Percentiles rank a stretch among this genome's conserved stretches.
Evolutionary conservation across 2,797 vertebrate species (phyloP).

Genomic region (Chrosomus eos): DNA sequence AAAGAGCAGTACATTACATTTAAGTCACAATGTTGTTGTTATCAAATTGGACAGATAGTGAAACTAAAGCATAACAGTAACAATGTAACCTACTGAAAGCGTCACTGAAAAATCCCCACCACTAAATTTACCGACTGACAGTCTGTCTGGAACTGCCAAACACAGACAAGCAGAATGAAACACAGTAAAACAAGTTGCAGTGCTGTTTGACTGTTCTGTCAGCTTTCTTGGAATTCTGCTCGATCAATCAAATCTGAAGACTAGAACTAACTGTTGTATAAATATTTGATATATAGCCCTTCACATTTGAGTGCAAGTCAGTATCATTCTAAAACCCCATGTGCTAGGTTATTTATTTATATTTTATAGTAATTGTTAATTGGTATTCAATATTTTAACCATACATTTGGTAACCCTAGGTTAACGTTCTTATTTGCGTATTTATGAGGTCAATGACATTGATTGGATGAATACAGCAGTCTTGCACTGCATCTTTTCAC

Average conservation of each 20-base stretch:
- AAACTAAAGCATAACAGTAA: background rate
- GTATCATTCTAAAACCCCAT: background rate
- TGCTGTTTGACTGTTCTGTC: background rate
- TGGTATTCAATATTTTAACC: background rate
- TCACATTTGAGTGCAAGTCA: background rate
- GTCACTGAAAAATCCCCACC: background rate
- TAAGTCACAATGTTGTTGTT: background rate
- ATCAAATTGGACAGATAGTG: background rate
- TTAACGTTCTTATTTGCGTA: background rate
- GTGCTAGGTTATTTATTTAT: background rate
- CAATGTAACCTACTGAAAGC: background rate
- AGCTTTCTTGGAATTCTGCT: background rate
- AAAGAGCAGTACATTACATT: background rate
- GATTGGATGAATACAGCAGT: background rate
- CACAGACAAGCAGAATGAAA: background rate
- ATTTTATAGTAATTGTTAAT: background rate
- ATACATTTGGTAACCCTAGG: background rate
- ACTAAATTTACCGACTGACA: background rate
- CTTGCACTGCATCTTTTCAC: background rate
- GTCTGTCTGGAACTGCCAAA: background rate
- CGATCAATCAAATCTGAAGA: too few relatives aligned
- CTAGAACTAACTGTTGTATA: conserved; percentile 6
- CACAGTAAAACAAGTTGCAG: background rate
- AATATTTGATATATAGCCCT: background rate
- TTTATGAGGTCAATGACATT: background rate